These are phyloP conservation scores for Otolemur crassicaudatus DNA, from an alignment of 2,797 vertebrate species.

Conservation along the genomic window DNA sequence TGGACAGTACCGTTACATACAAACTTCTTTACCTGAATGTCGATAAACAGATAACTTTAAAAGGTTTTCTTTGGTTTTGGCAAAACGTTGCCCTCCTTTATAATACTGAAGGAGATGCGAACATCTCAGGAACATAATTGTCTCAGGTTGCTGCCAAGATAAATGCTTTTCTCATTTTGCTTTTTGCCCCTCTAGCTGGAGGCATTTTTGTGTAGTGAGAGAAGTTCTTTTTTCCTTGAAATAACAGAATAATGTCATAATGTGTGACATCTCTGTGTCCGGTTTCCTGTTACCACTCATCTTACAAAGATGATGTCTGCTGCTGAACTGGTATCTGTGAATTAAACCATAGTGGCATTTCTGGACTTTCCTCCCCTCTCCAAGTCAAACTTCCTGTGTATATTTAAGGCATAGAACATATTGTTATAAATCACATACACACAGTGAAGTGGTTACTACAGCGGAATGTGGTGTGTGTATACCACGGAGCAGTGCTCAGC, in stretches of 20 bases:
- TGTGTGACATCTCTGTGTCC: neutral
- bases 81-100: neutral
- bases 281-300: neutral
- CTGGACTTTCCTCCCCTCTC: neutral
- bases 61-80: neutral
- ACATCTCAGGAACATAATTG: conserved; percentile 48
- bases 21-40: conserved; percentile 34
- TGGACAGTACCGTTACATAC: neutral
- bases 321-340: conserved; percentile 9
- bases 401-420: neutral
- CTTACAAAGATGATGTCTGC: neutral
- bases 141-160: conserved; percentile 42
- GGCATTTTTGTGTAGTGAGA: neutral
- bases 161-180: conserved; percentile 49
- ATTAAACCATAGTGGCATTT: neutral
- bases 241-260: neutral
- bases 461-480: neutral
- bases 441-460: neutral
- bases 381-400: neutral
- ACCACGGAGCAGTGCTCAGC: too few species aligned
- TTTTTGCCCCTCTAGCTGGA: neutral
- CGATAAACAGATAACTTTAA: conserved; percentile 17
- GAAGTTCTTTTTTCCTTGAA: neutral
- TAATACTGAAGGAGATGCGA: neutral
- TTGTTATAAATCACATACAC: neutral